These are phyloP conservation scores for Eclectus roratus DNA, from an alignment of 2,113 vertebrate genomes.

Conservation along the genomic window DNA sequence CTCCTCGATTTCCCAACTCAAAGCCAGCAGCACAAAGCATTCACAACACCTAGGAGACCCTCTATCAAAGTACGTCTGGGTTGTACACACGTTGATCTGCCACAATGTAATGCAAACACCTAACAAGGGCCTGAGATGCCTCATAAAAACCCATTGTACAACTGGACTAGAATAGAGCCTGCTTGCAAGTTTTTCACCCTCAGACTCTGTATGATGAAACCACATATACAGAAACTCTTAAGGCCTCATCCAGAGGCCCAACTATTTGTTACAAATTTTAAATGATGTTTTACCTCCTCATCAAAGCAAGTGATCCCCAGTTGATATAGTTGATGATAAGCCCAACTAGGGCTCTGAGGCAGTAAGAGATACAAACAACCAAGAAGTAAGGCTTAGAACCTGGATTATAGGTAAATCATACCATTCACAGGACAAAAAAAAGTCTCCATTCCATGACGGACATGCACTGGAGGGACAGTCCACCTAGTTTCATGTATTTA, in stretches of 20 bases:
- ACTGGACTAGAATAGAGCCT: accelerated
- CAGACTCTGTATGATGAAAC: neutral
- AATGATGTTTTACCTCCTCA: accelerated
- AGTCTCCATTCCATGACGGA: neutral
- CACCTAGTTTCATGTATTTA: neutral
- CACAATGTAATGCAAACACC: neutral
- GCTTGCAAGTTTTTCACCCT: neutral
- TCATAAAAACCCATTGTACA: neutral
- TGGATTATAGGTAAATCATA: neutral
- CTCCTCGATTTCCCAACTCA: no score
- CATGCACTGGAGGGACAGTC: neutral
- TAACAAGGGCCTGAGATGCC: neutral
- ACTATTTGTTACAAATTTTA: neutral
- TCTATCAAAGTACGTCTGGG: neutral
- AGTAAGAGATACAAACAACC: neutral
- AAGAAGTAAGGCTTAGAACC: neutral
- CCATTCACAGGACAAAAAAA: neutral
- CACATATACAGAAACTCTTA: neutral
- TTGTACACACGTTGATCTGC: neutral
- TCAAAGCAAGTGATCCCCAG: neutral
- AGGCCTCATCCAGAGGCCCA: neutral
- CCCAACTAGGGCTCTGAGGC: neutral
- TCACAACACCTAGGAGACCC: neutral
- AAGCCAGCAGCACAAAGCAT: neutral
- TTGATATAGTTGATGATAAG: neutral